Base-by-base conservation (phyloP, 2,797 vertebrate genomes). In the Myotis findleyi region DNA sequence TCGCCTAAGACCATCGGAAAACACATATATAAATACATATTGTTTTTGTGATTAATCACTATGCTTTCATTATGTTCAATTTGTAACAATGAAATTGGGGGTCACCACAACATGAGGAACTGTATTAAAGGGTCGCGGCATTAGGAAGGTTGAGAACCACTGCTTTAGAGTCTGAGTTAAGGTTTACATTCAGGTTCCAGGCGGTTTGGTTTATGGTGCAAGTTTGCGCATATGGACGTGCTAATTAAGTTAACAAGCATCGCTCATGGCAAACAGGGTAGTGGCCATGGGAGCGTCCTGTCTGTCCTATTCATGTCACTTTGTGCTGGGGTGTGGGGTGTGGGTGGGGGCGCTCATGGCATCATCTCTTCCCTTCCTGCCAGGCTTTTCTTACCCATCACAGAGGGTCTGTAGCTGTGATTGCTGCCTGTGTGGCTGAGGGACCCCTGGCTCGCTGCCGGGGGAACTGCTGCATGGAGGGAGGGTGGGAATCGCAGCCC, bases 211-310 rank as follows among this genome's bases (percentile, higher is more conserved):
- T 69, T 83, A 73, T 3, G 8, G 47, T 9, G 64, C 18, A 44
- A 2, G 11, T 64, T 49, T 49, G 55, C 6, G 4, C 33, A 57
- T 4, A 25, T 0, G 21, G 33, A 66, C 0, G 5, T n/a, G 33
- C 33, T 69, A 16, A 33, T n/a, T 25, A 51, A 47, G 41, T 51
- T 72, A 16, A 17, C 9, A 2, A 14, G 25, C 38, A 23, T 0
- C 66, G 79, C 57, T 86, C 41, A 82, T 23, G 59, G 64, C 55
- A 83, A 66, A 12, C 10, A 20, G 44, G 55, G 30, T 0, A 20
- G 36, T 49, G 20, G 14, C 71, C 38, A 13, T 1, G 6, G 55
- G 75, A 49, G 27, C 3, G 36, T 20, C 1, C 0, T 0, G 2
- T 18, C 49, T 41, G 62, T 68, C 62, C 62, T 30, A 2, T 8